A percentile compares a stretch with the other conserved stretches of the same genome.
phyloP scores from a whole-genome alignment of 92 coral and sea anemone genomes.

The Pocillopora meandrina region DNA sequence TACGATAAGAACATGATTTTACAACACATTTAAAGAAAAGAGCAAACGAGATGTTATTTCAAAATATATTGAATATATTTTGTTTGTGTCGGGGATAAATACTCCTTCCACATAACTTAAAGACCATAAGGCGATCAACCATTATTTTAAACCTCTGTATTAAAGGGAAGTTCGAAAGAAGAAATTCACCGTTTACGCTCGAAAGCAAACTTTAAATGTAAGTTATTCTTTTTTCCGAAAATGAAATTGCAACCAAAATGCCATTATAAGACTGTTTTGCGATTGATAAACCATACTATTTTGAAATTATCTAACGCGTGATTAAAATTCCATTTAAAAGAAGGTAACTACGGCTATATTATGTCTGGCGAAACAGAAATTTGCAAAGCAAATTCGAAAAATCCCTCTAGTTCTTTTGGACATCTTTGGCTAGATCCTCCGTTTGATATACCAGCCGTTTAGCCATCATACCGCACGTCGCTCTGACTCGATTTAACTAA shows the following conservation, averaged over 20 bases:
- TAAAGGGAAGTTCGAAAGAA: neutral
- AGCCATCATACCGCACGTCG: too few species aligned
- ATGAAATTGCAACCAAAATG: neutral
- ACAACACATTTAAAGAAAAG: too few species aligned
- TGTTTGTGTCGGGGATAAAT: neutral
- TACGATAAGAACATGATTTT: too few species aligned
- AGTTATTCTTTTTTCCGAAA: too few species aligned
- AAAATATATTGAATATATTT: neutral
- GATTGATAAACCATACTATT: neutral
- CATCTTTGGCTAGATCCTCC: too few species aligned
- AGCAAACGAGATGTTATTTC: neutral
- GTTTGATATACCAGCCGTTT: too few species aligned
- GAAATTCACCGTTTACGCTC: too few species aligned
- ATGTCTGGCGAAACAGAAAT: constrained; percentile 4
- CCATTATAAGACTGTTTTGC: neutral
- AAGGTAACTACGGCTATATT: constrained; percentile 2
- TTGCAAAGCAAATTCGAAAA: constrained; percentile 36
- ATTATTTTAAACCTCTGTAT: neutral
- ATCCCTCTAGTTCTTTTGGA: neutral
- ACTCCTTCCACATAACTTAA: neutral
- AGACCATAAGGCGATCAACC: neutral
- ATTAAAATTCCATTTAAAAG: constrained; percentile 1
- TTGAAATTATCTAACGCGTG: neutral
- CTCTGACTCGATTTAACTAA: too few species aligned
- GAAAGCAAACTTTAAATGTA: too few species aligned